Base-by-base conservation (phyloP, 2,113 vertebrate species). In the Chascanopsetta lugubris region DNA sequence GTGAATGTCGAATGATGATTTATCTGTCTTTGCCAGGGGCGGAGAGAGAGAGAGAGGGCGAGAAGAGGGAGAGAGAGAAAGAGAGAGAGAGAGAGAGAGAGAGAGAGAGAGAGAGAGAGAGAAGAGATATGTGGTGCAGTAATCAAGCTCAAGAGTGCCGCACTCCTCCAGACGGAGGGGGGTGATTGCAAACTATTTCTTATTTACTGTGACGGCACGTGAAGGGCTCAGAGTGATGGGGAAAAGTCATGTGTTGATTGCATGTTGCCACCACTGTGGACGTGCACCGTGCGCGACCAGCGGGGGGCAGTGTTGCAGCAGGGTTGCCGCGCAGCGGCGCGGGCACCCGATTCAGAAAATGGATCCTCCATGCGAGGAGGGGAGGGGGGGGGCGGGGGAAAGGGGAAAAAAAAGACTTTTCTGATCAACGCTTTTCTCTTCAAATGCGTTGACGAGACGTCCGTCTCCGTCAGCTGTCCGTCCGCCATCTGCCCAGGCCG, bases 221-320 rank as follows among this genome's bases (percentile, higher is more conserved):
- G 61, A 68, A 59, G 78, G 49, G 55, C 50, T 42, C 47, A 43
- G 4, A 65, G 40, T 62, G 55, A 66, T 47, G 56, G 22, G 48
- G n/a, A 64, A 60, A 73, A 53, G 26, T 42, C 34, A 55, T 25
- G 29, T 50, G 65, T 26, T 80, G 40, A 61, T 48, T 61, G 21
- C 40, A 43, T 60, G 45, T 4, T 66, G 4, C 2, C 27, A 15
- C 26, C 18, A 24, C 11, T 46, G 22, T 26, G 9, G 20, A 20
- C 15, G 25, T 18, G 1, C 17, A n/a, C 17, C 20, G 36, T 0
- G 18, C 1, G 3, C 1, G 17, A 69, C 76, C 92, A 80, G 65
- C 75, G 83, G 0, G 75, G 92, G 73, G 84, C 77, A 21, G 60
- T 92, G 1, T 64, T 86, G 58, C 86, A 91, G 47, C 83, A 94